phyloP scores from a whole-genome alignment of 2,113 vertebrate species.

The Microcebus lehilahytsara region DNA sequence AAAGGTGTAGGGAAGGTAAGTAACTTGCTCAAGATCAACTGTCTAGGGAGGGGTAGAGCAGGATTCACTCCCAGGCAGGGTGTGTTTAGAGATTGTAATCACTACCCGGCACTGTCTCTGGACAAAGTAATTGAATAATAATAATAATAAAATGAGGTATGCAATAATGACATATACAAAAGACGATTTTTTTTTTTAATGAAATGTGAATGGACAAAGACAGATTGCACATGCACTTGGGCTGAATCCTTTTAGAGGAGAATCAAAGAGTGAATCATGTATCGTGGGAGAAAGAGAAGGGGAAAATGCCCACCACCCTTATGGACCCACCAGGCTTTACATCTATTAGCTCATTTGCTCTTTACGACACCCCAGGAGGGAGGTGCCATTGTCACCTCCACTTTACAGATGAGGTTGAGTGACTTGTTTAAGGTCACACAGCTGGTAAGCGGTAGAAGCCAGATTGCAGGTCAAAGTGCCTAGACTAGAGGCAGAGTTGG shows the following conservation, averaged over 20 bases:
- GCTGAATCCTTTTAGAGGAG: neutral
- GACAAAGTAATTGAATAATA: neutral
- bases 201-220: neutral
- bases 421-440: neutral
- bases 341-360: neutral
- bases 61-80: neutral
- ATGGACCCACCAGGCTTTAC: neutral
- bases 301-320: rapidly evolving
- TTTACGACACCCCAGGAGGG: neutral
- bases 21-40: neutral
- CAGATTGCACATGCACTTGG: neutral
- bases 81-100: neutral
- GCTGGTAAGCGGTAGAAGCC: neutral
- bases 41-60: neutral
- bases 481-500: too few species aligned
- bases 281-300: neutral
- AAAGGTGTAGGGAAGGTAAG: neutral
- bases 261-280: neutral
- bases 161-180: neutral
- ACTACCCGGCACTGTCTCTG: neutral
- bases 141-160: neutral
- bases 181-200: neutral
- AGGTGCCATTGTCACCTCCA: too few species aligned
- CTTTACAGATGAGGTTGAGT: neutral
- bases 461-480: neutral